These are phyloP conservation scores for Conistra vaccinii DNA, from an alignment of 2,888 invertebrate species.

Conservation along the genomic window DNA sequence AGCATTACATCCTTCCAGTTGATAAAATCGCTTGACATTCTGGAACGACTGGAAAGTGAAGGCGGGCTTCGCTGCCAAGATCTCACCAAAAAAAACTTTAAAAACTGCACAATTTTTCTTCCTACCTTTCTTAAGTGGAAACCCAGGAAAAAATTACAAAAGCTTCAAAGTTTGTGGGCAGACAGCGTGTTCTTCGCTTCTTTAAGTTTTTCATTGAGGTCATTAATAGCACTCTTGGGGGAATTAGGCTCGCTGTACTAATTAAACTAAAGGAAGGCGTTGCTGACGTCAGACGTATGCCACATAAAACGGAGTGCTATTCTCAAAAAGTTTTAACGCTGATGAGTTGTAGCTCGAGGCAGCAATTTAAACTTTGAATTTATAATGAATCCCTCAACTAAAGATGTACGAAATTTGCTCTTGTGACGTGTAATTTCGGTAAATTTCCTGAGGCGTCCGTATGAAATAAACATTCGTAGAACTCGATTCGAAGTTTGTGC, in stretches of 20 bases:
- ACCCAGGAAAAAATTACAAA: conserved; percentile 36
- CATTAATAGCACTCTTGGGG: conserved; percentile 74
- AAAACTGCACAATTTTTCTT: conserved; percentile 27
- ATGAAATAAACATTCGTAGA: conserved; percentile 72
- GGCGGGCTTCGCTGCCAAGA: conserved; percentile 29
- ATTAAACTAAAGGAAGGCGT: conserved; percentile 79
- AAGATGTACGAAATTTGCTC: conserved; percentile 76
- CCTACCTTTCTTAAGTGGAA: conserved; percentile 16
- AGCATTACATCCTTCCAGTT: conserved; percentile 10
- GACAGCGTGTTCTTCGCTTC: conserved; percentile 52
- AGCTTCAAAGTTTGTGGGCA: conserved; percentile 39
- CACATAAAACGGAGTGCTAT: conserved; percentile 73
- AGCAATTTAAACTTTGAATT: conserved; percentile 86
- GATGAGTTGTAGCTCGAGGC: conserved; percentile 84
- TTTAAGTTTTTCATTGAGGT: conserved; percentile 72
- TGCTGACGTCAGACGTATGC: conserved; percentile 74
- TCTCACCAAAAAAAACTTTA: conserved; percentile 25
- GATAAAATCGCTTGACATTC: conserved; percentile 37
- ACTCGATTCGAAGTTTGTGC: conserved; percentile 63
- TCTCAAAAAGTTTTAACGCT: conserved; percentile 82
- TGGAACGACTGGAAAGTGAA: conserved; percentile 24
- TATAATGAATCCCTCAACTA: conserved; percentile 82
- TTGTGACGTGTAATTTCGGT: conserved; percentile 76
- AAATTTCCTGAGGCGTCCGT: conserved; percentile 67
- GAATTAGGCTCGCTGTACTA: conserved; percentile 74